Evolutionary conservation across 2,113 vertebrate genomes (phyloP), one percentile per base, ranked within the genome.

Genomic region (Stegostoma tigrinum): DNA sequence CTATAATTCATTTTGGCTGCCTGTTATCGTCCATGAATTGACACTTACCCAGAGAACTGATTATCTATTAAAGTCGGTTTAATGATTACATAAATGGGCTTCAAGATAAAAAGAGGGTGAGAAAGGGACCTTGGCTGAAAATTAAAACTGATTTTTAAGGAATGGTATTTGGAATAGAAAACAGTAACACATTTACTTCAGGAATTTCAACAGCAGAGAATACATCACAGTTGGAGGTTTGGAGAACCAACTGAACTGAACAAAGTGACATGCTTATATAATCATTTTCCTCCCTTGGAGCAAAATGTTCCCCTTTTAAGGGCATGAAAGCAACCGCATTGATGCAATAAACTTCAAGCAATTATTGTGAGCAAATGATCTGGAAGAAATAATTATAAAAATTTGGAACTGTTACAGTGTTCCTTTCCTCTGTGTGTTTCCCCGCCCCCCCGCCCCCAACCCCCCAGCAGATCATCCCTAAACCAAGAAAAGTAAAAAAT

Each of bases 11-110:
- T 17, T 91, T 34, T 42, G 38, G 17, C 38, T 83, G 80, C 38
- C 38, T 64, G 27, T 91, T 91, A 91, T 64, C 52, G n/a, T 64
- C 52, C 27, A 64, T 64, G 55, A 90, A 34, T 90, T 90, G 52
- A 34, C 52, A 64, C 52, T 90, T 90, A n/a, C 85, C 87, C 52
- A 64, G 87, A 91, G 55, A 64, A 27, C 15, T 91, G 52, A 91
- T 91, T 91, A 91, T 91, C 87, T n/a, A 19, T 91, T 91, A n/a
- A 91, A 91, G 52, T 61, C 34, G 8, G 52, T 64, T 91, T 64
- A 61, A n/a, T 91, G 52, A 91, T 3, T 17, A 61, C 30, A 64
- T 55, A 15, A 91, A 91, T 91, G 27, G 55, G 30, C 30, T 17
- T 34, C 30, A n/a, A 64, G 87, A 64, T 91, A 91, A 91, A 48